Evolutionary conservation across 2,113 vertebrate genomes (phyloP).

Genomic region (Drymodes brunneopygia): DNA sequence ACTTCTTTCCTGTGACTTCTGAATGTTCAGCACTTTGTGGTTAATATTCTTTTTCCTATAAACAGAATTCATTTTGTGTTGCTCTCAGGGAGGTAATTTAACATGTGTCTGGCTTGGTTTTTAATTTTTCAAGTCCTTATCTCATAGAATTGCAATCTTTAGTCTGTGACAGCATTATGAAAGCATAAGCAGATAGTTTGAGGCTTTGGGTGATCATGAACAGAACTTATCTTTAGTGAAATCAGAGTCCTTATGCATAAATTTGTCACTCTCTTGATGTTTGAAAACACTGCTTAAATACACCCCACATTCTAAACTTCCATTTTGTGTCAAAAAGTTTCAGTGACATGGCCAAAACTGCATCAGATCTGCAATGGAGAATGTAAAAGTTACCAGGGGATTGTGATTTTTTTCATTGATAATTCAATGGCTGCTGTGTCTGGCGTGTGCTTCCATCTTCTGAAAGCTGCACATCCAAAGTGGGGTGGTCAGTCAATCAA

Average conservation of each 20-base stretch:
- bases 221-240: not conserved
- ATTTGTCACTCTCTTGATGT: not conserved
- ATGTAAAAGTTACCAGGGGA: not conserved
- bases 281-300: not conserved
- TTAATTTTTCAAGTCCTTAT: not conserved
- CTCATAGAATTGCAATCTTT: not conserved
- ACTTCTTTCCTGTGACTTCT: not conserved
- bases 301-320: not conserved
- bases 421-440: not conserved
- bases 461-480: not conserved
- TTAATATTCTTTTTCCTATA: not conserved
- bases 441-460: not conserved
- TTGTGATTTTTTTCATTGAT: not conserved
- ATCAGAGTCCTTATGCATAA: not conserved
- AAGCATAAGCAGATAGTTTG: not conserved
- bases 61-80: not conserved
- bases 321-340: not conserved
- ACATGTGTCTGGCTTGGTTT: not conserved
- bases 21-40: not conserved
- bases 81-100: not conserved
- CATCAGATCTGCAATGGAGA: not conserved
- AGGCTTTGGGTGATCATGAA: not conserved
- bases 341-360: not conserved
- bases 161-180: not conserved
- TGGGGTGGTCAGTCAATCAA: conserved; percentile 35